Evolutionary conservation across 2,888 invertebrate genomes (phyloP).

Genomic region (Ochropleura leucogaster): DNA sequence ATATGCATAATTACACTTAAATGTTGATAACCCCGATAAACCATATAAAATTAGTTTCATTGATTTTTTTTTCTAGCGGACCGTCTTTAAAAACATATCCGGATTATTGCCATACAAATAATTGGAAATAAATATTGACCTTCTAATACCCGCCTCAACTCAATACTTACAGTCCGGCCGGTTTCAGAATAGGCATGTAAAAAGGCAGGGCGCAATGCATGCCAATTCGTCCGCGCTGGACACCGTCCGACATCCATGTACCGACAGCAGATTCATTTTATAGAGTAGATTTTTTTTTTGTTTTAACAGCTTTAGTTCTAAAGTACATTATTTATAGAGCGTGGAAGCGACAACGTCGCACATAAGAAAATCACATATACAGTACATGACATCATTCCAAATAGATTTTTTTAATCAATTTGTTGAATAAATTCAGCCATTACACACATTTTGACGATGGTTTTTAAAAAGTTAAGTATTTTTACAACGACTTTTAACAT

Average conservation of each 20-base stretch:
- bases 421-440: too few relatives aligned
- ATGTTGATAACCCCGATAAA: too few relatives aligned
- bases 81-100: too few relatives aligned
- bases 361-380: too few relatives aligned
- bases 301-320: background rate
- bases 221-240: slow-evolving; percentile 84
- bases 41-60: too few relatives aligned
- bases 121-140: background rate
- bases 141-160: slow-evolving; percentile 55
- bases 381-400: too few relatives aligned
- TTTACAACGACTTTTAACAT: background rate
- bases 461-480: background rate
- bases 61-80: too few relatives aligned
- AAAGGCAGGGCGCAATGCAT: slow-evolving; percentile 87
- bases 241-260: slow-evolving; percentile 77
- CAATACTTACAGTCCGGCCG: slow-evolving; percentile 59
- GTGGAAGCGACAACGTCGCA: too few relatives aligned
- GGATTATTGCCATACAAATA: background rate
- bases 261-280: slow-evolving; percentile 68
- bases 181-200: slow-evolving; percentile 84
- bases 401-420: too few relatives aligned
- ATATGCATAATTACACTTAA: too few relatives aligned
- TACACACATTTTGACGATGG: background rate
- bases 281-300: background rate
- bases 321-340: background rate